Evolutionary conservation across 2,888 invertebrate genomes (phyloP).

Genomic region (Sphaerophoria rueppellii): DNA sequence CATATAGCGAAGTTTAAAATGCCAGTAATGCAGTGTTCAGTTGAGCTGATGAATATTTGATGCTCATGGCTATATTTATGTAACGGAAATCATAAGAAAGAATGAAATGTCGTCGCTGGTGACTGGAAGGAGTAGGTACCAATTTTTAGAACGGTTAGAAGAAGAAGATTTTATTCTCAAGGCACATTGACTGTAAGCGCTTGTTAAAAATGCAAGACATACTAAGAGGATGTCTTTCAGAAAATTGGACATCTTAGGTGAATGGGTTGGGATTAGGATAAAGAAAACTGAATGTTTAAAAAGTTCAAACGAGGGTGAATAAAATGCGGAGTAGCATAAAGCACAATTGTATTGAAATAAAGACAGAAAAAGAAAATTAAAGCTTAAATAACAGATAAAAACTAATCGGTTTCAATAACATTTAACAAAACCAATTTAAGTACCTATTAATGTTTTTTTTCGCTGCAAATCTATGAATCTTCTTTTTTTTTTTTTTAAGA

Average conservation of each 20-base stretch:
- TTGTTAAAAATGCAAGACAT: neutral
- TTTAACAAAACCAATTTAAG: slow-evolving; percentile 19
- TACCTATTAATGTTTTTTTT: neutral
- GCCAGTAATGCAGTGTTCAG: neutral
- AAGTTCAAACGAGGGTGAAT: neutral
- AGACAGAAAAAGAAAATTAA: too few species aligned
- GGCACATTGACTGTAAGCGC: neutral
- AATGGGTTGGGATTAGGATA: neutral
- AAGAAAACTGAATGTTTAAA: neutral
- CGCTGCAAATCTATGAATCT: neutral
- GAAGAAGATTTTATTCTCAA: neutral
- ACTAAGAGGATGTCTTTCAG: neutral
- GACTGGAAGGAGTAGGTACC: neutral
- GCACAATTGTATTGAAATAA: too few species aligned
- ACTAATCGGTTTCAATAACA: slow-evolving; percentile 10
- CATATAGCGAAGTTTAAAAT: neutral
- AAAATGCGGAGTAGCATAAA: too few species aligned
- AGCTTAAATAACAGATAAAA: neutral
- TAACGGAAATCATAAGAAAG: too few species aligned
- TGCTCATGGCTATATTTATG: neutral
- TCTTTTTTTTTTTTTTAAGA: slow-evolving; percentile 33
- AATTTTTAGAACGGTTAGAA: neutral
- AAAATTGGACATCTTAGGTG: neutral
- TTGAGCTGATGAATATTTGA: slow-evolving; percentile 43
- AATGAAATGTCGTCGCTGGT: neutral